These are phyloP conservation scores for Argyra leucocephala DNA, from an alignment of 2,888 invertebrate genomes.

Conservation along the genomic window DNA sequence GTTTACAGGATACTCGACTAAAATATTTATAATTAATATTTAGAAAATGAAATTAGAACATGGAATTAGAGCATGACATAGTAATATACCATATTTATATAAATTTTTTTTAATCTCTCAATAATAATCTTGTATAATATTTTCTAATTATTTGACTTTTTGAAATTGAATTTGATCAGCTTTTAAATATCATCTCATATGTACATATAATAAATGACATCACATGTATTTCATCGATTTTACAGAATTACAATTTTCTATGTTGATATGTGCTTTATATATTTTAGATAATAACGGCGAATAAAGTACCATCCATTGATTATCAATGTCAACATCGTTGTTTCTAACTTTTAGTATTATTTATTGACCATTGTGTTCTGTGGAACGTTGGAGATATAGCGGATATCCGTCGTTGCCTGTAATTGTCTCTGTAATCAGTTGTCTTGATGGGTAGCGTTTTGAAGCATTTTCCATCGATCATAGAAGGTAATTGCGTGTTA, in stretches of 20 bases:
- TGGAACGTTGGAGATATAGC: constrained; percentile 29
- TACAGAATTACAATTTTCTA: constrained; percentile 38
- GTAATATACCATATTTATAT: too few species aligned
- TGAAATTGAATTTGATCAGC: too few species aligned
- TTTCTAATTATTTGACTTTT: too few species aligned
- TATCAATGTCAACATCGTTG: constrained; percentile 16
- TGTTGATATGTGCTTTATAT: constrained; percentile 33
- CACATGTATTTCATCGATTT: constrained; percentile 38
- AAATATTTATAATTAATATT: too few species aligned
- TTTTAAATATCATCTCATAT: too few species aligned
- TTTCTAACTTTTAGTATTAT: constrained; percentile 22
- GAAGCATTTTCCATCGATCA: constrained; percentile 34
- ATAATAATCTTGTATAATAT: too few species aligned
- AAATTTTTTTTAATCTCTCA: too few species aligned
- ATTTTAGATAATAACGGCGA: constrained; percentile 12
- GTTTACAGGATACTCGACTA: too few species aligned
- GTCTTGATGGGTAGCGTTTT: constrained; percentile 26
- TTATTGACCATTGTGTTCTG: constrained; percentile 25
- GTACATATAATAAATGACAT: too few species aligned
- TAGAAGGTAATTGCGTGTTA: constrained; percentile 35
- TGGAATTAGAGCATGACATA: too few species aligned
- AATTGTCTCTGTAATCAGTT: constrained; percentile 26
- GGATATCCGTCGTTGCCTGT: constrained; percentile 32
- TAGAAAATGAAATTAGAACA: too few species aligned
- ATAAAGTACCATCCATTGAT: constrained; percentile 13